These are phyloP conservation scores for Calyptomena viridis DNA, from an alignment of 2,113 vertebrate genomes.

Conservation along the genomic window DNA sequence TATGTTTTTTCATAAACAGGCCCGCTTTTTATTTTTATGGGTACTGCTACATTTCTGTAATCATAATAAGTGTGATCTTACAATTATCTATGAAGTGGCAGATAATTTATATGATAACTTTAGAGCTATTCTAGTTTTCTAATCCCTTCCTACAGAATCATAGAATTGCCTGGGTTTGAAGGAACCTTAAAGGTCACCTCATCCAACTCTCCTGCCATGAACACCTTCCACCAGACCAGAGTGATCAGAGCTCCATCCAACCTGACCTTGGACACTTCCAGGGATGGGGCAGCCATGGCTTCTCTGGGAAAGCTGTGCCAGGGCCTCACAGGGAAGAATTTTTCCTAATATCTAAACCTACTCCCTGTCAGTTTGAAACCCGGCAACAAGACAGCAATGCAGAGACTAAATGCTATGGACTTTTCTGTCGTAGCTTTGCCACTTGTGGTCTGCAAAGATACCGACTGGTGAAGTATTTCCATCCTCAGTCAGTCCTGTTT, in stretches of 20 bases:
- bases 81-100: background rate
- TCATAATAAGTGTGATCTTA: background rate
- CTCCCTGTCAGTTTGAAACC: background rate
- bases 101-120: background rate
- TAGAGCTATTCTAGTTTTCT: background rate
- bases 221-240: background rate
- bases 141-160: background rate
- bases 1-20: background rate
- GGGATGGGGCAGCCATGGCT: background rate
- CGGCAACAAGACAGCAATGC: background rate
- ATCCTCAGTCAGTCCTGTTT: background rate
- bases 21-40: background rate
- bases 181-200: background rate
- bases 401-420: background rate
- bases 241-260: rapidly evolving
- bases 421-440: background rate
- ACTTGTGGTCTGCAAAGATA: background rate
- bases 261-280: background rate
- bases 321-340: background rate
- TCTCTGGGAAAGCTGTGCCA: background rate
- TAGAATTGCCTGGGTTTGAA: background rate
- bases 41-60: rapidly evolving
- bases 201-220: background rate
- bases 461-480: background rate
- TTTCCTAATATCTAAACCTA: background rate